Evolutionary conservation across 2,113 vertebrate species (phyloP).

Genomic region (Montifringilla adamsi): DNA sequence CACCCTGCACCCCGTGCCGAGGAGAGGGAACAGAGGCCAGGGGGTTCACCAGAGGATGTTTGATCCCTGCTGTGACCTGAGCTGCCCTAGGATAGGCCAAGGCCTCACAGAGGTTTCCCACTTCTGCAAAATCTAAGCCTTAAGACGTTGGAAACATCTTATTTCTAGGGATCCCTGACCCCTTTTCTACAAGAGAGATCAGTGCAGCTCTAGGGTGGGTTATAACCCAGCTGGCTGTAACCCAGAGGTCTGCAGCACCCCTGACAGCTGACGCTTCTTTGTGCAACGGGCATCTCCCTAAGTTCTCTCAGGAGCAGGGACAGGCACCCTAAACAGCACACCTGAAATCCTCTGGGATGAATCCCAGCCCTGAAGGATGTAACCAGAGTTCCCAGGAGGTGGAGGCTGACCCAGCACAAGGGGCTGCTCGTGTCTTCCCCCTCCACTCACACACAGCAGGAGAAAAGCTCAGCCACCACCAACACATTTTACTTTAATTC

Average conservation of each 20-base stretch:
- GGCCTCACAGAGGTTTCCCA: not conserved
- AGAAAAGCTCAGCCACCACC: not conserved
- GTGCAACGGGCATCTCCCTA: not conserved
- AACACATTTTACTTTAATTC: not conserved
- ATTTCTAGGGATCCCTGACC: not conserved
- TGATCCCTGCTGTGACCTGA: not conserved
- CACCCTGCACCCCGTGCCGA: rapidly evolving
- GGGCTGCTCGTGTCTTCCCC: not conserved
- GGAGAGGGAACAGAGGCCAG: not conserved
- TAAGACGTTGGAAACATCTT: not conserved
- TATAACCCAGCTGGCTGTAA: not conserved
- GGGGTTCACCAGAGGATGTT: not conserved
- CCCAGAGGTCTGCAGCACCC: not conserved
- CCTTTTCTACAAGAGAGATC: not conserved
- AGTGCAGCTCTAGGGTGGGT: not conserved
- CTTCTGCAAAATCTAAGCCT: not conserved
- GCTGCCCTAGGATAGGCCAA: not conserved
- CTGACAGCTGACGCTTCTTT: not conserved
- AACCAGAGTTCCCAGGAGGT: not conserved
- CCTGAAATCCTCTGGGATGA: not conserved
- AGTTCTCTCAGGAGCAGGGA: not conserved
- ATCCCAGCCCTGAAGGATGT: not conserved
- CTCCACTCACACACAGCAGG: too few relatives aligned
- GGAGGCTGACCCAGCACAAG: not conserved
- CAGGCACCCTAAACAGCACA: not conserved